phyloP scores from a whole-genome alignment of 2,888 invertebrate species.

The Hoplodrina ambigua region DNA sequence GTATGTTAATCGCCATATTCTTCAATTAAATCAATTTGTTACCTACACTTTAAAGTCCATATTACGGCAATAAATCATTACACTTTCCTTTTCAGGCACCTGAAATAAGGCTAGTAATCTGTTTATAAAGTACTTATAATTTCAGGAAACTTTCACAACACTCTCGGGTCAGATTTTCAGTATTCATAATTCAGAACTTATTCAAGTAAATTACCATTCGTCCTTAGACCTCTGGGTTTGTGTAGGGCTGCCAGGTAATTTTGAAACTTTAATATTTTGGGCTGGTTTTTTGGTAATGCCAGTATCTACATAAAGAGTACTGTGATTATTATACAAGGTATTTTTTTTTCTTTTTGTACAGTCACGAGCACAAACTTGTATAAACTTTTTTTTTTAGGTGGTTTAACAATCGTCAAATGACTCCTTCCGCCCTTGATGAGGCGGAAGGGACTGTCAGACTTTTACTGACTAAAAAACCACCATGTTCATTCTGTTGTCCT shows the following conservation, averaged over 20 bases:
- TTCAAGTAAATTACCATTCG: slow-evolving; percentile 61
- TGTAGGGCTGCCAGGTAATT: slow-evolving; percentile 32
- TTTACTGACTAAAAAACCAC: no score
- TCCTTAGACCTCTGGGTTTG: slow-evolving; percentile 36
- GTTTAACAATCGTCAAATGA: no score
- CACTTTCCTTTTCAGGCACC: slow-evolving; percentile 16
- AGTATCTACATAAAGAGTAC: no score
- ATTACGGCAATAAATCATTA: slow-evolving; percentile 35
- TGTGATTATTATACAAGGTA: no score
- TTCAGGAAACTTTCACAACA: slow-evolving; percentile 45
- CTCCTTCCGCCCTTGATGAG: no score
- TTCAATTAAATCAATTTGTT: background rate
- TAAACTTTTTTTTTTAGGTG: no score
- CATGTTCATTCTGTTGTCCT: no score
- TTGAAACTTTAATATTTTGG: background rate
- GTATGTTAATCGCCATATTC: no score
- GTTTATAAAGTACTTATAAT: slow-evolving; percentile 53
- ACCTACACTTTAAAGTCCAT: background rate
- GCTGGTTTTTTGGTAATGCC: background rate
- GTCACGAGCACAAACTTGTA: no score
- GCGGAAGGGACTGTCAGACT: no score
- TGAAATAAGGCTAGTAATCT: slow-evolving; percentile 53
- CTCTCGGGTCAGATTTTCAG: slow-evolving; percentile 61
- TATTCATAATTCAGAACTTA: slow-evolving; percentile 64
- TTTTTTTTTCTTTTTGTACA: no score